Conservation (phyloP, 2,888 invertebrate species). For the Ennomos quercinarius region DNA sequence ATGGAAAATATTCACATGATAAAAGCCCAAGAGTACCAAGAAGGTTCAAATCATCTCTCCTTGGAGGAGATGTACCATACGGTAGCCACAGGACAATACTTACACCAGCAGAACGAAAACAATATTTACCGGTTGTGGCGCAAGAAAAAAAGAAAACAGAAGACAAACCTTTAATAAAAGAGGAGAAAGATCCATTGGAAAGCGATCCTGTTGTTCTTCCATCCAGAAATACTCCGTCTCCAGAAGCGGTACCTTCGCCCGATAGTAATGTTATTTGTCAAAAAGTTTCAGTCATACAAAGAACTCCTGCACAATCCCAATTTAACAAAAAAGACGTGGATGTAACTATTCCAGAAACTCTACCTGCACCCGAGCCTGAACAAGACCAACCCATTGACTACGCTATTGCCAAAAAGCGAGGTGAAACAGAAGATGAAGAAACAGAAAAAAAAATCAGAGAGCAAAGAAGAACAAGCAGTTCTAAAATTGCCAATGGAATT, state of each 20-base stretch:
- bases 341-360: conserved; percentile 79
- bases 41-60: conserved; percentile 92
- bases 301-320: conserved; percentile 88
- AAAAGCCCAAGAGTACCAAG: conserved; percentile 79
- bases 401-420: conserved; percentile 92
- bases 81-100: conserved; percentile 91
- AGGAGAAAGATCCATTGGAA: conserved; percentile 88
- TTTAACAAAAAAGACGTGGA: conserved; percentile 81
- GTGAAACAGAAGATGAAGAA: conserved; percentile 88
- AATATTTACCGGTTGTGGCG: conserved; percentile 87
- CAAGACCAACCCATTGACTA: conserved; percentile 96
- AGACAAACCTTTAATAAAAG: conserved; percentile 82
- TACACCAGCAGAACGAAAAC: conserved; percentile 93
- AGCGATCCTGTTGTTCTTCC: conserved; percentile 87
- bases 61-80: conserved; percentile 93
- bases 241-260: conserved; percentile 86
- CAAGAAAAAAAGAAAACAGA: conserved; percentile 86
- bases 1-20: conserved; percentile 62
- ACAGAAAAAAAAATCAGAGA: conserved; percentile 89
- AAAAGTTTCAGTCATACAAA: conserved; percentile 92
- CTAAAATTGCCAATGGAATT: conserved; percentile 87
- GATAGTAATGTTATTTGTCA: conserved; percentile 89
- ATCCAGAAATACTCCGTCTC: conserved; percentile 77
- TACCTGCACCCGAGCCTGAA: conserved; percentile 87
- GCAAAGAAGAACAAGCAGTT: conserved; percentile 88